phyloP scores from a whole-genome alignment of 2,113 vertebrate genomes.

The Montifringilla adamsi region DNA sequence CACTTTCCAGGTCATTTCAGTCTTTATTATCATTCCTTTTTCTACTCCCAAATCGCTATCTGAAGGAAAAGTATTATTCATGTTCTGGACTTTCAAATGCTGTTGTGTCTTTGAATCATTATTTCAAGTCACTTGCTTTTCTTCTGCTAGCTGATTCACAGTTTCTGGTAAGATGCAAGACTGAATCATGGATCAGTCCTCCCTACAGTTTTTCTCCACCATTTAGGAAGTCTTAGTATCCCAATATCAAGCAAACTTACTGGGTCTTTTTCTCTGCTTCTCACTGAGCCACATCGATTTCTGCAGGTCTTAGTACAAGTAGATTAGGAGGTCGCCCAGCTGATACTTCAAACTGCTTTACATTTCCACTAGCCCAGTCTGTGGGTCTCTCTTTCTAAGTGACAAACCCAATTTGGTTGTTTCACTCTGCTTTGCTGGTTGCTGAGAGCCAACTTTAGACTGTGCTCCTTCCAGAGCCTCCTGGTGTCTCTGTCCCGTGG shows the following conservation, averaged over 20 bases:
- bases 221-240: neutral
- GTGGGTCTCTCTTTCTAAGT: neutral
- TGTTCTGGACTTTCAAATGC: neutral
- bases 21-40: neutral
- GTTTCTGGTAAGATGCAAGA: neutral
- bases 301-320: neutral
- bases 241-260: neutral
- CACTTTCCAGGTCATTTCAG: neutral
- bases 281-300: neutral
- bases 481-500: neutral
- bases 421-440: neutral
- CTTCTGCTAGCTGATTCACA: neutral
- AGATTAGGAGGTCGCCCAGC: neutral
- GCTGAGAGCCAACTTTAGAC: neutral
- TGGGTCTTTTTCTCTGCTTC: neutral
- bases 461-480: accelerated
- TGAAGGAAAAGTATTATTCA: neutral
- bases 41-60: neutral
- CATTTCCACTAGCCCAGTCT: neutral
- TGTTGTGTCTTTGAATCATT: neutral
- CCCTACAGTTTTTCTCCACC: neutral
- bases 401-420: neutral
- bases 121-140: neutral
- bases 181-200: accelerated
- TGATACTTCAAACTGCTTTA: neutral